Evolutionary conservation across 2,888 invertebrate species (phyloP).

Genomic region (Metallyticus violacea): DNA sequence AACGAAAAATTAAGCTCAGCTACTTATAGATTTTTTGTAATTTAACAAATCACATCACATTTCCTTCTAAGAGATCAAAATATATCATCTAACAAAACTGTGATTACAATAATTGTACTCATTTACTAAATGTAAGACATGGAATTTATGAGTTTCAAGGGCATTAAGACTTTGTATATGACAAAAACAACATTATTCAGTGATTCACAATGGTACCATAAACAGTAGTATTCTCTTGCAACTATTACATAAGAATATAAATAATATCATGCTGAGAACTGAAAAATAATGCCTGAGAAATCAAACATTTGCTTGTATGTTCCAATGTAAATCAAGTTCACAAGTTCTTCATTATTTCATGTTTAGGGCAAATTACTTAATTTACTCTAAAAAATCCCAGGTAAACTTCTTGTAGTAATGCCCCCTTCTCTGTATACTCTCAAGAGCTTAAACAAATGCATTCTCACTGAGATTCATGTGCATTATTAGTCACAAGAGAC

Average conservation of each 20-base stretch:
- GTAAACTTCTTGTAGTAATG: not conserved
- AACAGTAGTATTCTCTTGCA: not conserved
- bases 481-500: not conserved
- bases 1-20: too few relatives aligned
- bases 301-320: not conserved
- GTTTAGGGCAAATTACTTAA: not conserved
- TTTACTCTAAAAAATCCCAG: not conserved
- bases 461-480: not conserved
- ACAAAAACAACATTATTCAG: not conserved
- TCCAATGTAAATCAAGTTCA: not conserved
- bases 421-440: not conserved
- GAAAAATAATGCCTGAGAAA: not conserved
- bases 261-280: not conserved
- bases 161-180: not conserved
- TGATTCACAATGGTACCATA: not conserved
- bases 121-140: not conserved
- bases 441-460: not conserved
- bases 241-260: not conserved
- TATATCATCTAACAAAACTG: not conserved
- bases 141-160: not conserved
- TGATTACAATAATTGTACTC: not conserved
- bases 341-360: not conserved
- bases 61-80: not conserved
- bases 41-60: not conserved
- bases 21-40: not conserved